Evolutionary conservation across 2,888 invertebrate species (phyloP), one percentile per base, ranked within the genome.

Genomic region (Mechanitis mazaeus): DNA sequence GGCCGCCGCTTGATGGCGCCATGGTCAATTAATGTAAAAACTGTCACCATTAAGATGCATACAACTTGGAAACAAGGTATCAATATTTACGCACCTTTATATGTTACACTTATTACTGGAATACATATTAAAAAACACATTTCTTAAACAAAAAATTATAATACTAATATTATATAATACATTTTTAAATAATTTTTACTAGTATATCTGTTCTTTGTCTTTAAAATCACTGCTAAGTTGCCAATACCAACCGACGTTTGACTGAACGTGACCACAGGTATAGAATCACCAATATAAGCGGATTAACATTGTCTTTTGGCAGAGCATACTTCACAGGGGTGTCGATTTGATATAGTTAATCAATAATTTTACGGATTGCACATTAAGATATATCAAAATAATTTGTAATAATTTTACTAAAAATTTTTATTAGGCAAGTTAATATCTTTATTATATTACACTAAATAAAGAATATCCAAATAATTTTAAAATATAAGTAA

Each of bases 41-140:
- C 92, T 86, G 93, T 93, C 89, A 94, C 93, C 93, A 93, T 93
- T 77, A 79, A 85, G 81, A 80, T 76, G 79, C 88, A 88, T 88
- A 78, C 79, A 86, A 80, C 76, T 61, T 68, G 70, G 64, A 72
- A 72, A 71, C 71, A 59, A 57, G 56, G 55, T 63, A 54, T 38
- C 53, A 31, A 20, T n/a, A 55, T 46, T 54, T 58, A 58, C 57
- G 42, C 65, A 65, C 65, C 56, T 45, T 59, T 58, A 12, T 33
- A 50, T 20, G 11, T 50, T 31, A 7, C 50, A 50, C 50, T 50
- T 31, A 50, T 50, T 28, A 50, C 3, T n/a, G 31, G 9, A 50
- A 50, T 11, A 31, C 28, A 31, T 31, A 31, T 50, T 50, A 31
- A 31, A 50, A 12, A 50, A 50, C 28, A 50, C 31, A 6, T 31